These are phyloP conservation scores for Dorcus hopei DNA, from an alignment of 2,888 invertebrate species.

Conservation along the genomic window DNA sequence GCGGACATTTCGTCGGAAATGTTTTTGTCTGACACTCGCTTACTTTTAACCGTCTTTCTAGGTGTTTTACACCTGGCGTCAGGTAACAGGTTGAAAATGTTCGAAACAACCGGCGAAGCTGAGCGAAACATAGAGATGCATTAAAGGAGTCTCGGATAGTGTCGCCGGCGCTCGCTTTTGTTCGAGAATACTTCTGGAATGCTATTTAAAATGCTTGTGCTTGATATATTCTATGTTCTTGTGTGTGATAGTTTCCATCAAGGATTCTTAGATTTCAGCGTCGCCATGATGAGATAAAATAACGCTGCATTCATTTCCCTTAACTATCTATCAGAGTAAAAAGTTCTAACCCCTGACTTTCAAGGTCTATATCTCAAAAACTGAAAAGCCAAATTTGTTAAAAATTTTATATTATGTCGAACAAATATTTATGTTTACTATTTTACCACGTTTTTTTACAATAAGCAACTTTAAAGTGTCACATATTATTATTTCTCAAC, in stretches of 20 bases:
- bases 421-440: too few relatives aligned
- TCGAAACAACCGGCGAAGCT: conserved; percentile 8
- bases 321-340: neutral
- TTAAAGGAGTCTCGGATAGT: conserved; percentile 7
- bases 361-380: too few relatives aligned
- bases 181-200: conserved; percentile 11
- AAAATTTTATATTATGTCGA: too few relatives aligned
- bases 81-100: conserved; percentile 31
- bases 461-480: too few relatives aligned
- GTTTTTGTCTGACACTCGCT: neutral
- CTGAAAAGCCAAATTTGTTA: too few relatives aligned
- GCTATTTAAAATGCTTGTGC: conserved; percentile 2
- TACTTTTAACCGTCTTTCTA: conserved; percentile 1
- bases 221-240: neutral
- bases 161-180: conserved; percentile 4
- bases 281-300: neutral
- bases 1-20: neutral
- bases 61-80: conserved; percentile 28
- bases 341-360: too few relatives aligned
- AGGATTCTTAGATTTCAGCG: neutral
- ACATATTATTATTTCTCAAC: too few relatives aligned
- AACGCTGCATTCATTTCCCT: neutral
- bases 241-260: neutral
- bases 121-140: conserved; percentile 3
- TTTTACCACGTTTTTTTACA: too few relatives aligned